Evolutionary conservation across 2,113 vertebrate genomes (phyloP), one percentile per base, ranked within the genome.

Genomic region (Prunella fulvescens): DNA sequence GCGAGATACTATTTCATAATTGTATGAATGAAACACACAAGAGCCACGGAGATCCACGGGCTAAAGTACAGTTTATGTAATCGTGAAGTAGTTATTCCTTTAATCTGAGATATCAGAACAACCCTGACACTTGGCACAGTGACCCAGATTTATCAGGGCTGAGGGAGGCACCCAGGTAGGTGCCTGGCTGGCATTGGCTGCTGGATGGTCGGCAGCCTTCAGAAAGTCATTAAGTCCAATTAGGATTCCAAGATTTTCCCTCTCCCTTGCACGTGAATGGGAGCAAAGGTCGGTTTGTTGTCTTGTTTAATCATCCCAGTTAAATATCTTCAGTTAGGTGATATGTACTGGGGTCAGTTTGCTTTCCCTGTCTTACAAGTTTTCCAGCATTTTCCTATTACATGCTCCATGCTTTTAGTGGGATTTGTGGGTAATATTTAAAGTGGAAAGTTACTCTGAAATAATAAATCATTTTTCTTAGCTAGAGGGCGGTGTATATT

Each of bases 61-160:
- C 87, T 91, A 81, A 96, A 97, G 95, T 91, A 56, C 96, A 81
- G 54, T 51, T 96, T 93, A 95, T 92, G 88, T 95, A 89, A 94
- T 47, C 4, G 0, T 9, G 19, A 87, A 92, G 67, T 58, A 89
- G 61, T 47, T 86, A 28, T 23, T 90, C 73, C 92, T 91, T 94
- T 93, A 70, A 80, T 86, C 92, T 70, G 88, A 71, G 66, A 6
- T 93, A 94, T 66, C 82, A 80, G 87, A 73, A 90, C 88, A 95
- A 51, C 86, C 84, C 79, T 96, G 94, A 95, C 94, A 48, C 93
- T 93, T 94, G 89, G 69, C 92, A 96, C 91, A 95, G 91, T 97
- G 91, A 96, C 95, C 95, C 95, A 96, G 86, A 95, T 96, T 88
- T 95, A 91, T 94, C 22, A 0, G 26, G 62, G 80, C 26, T 62